These are phyloP conservation scores for Alcedo quadribrachys DNA, from an alignment of 2,797 vertebrate species.

Conservation along the genomic window DNA sequence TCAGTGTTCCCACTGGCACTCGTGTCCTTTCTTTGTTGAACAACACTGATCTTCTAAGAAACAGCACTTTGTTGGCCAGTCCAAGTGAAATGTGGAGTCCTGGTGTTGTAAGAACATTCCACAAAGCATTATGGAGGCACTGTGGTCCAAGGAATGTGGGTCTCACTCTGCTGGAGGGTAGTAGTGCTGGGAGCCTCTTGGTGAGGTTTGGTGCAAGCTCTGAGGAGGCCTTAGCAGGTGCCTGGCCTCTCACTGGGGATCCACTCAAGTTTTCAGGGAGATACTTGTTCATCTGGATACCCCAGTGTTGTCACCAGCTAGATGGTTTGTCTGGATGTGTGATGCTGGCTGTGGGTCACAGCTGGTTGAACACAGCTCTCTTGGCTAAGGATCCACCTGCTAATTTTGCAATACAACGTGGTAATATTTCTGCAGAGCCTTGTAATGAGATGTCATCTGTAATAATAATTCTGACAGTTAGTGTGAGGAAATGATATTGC, in stretches of 20 bases:
- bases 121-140: neutral
- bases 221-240: neutral
- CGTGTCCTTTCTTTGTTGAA: neutral
- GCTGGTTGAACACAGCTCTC: neutral
- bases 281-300: neutral
- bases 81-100: fast-evolving
- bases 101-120: neutral
- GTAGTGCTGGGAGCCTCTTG: fast-evolving
- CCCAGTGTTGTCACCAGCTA: neutral
- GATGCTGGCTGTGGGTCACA: neutral
- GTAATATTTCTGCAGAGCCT: neutral
- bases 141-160: neutral
- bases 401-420: neutral
- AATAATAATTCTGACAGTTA: neutral
- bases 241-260: neutral
- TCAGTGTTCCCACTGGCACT: neutral
- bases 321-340: neutral
- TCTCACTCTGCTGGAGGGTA: neutral
- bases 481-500: fast-evolving
- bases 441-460: neutral
- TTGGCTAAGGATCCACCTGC: neutral
- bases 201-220: neutral
- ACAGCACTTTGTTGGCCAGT: neutral
- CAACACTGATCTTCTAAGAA: neutral
- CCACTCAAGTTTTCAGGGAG: neutral